A percentile compares a stretch with the other conserved stretches of the same genome.
Evolutionary conservation across 2,797 vertebrate genomes (phyloP).

Genomic region (Aplochiton taeniatus): DNA sequence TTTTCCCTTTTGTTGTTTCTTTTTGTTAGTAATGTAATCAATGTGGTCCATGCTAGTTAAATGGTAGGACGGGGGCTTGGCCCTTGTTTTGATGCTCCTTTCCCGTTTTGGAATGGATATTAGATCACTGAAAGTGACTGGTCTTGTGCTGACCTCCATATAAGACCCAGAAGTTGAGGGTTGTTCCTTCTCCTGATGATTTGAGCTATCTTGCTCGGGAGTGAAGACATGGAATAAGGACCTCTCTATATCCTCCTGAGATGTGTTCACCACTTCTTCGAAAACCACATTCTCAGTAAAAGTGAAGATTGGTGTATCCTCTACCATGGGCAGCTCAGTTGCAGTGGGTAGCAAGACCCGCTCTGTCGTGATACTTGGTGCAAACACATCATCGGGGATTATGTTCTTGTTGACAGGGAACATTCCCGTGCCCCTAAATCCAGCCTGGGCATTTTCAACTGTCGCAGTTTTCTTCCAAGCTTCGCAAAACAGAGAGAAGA

Average conservation of each 20-base stretch:
- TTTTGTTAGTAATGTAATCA: neutral
- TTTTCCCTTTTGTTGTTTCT: neutral
- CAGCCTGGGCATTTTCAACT: constrained; percentile 16
- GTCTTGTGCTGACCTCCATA: neutral
- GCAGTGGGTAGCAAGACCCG: neutral
- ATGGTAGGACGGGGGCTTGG: neutral
- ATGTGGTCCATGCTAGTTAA: neutral
- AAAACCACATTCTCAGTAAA: too few relatives aligned
- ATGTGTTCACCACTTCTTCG: too few relatives aligned
- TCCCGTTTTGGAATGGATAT: neutral
- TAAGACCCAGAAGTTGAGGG: neutral
- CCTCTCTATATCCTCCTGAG: too few relatives aligned
- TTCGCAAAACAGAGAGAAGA: constrained; percentile 10
- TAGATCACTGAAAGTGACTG: neutral
- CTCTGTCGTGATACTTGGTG: neutral
- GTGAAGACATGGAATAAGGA: too few relatives aligned
- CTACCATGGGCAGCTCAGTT: neutral
- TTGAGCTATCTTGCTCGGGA: neutral
- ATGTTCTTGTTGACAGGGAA: constrained; percentile 18
- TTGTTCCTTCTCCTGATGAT: too few relatives aligned
- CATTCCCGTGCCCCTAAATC: constrained; percentile 23
- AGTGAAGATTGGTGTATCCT: neutral
- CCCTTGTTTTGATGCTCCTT: neutral
- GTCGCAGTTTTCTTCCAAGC: constrained; percentile 16
- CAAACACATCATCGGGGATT: neutral